phyloP scores from a whole-genome alignment of 2,888 invertebrate genomes.

The Napeogenes inachia region DNA sequence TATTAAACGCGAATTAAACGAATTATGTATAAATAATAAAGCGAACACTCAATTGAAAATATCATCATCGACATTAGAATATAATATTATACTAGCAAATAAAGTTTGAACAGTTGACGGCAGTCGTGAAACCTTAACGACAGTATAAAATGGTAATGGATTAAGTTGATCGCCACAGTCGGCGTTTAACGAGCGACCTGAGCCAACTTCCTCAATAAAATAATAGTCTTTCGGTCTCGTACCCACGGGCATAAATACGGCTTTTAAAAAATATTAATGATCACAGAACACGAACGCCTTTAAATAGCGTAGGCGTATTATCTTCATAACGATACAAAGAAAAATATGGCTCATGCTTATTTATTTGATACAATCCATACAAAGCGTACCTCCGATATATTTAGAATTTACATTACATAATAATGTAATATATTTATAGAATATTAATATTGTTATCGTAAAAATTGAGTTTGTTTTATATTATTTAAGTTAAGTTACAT shows the following conservation, averaged over 20 bases:
- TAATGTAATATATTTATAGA: too few species aligned
- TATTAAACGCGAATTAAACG: neutral
- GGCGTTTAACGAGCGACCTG: constrained; percentile 64
- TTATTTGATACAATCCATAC: neutral
- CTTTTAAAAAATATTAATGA: constrained; percentile 36
- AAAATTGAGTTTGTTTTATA: neutral
- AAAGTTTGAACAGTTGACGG: constrained; percentile 58
- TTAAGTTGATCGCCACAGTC: constrained; percentile 65
- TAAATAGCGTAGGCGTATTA: constrained; percentile 28
- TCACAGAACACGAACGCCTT: constrained; percentile 31
- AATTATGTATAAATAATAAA: neutral
- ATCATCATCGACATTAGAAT: constrained; percentile 29
- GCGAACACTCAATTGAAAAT: constrained; percentile 31
- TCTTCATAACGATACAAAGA: constrained; percentile 20
- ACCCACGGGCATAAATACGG: constrained; percentile 33
- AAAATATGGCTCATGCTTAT: constrained; percentile 10
- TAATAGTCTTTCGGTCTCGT: constrained; percentile 50
- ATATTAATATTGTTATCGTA: neutral
- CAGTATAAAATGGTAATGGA: constrained; percentile 72
- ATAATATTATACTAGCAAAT: constrained; percentile 35
- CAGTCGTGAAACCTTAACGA: constrained; percentile 71
- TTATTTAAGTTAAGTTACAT: constrained; percentile 7
- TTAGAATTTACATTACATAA: too few species aligned
- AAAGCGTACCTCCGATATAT: too few species aligned
- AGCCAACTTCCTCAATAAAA: constrained; percentile 74